Base-by-base conservation (phyloP, 2,888 invertebrate genomes). In the Invenusta paracnida region DNA sequence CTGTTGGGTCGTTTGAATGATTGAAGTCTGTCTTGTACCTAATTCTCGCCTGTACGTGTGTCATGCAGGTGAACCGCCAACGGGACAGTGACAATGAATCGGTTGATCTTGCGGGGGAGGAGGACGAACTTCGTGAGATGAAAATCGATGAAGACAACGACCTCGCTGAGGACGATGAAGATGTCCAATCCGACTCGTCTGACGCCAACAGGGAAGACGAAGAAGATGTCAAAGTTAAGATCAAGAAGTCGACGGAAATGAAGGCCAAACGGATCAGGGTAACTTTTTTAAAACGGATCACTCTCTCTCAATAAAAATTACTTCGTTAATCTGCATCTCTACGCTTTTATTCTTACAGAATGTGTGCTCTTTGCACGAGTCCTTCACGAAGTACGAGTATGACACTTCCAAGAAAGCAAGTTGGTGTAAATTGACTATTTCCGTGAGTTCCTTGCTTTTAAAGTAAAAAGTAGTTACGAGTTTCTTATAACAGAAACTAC, bases 1-100 rank as follows among this genome's bases (percentile, higher is more conserved):
- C 91, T 90, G 86, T 93, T 13, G 92, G 90, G 83, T 92, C 92
- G 66, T 89, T 90, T 29, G 82, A 85, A n/a, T 17, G n/a, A 67
- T 30, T 23, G 13, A 13, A 66, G 17, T 17, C 66, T 66, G 66
- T 66, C 66, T 11, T 17, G 30, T 82, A 11, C 30, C 30, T 82
- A 29, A 1, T 29, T 82, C 1, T 29, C 27, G 48, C 66, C 13
- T 66, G 13, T 66, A n/a, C 66, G 66, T n/a, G n/a, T 66, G 2
- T 27, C 0, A 23, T 82, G 27, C 0, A 27, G 28, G 82, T 29
- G 27, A 82, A 0, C 29, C 27, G 23, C 82, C 0, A 79, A 1
- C 82, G 29, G 27, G 28, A n/a, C 1, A 29, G n/a, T 17, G 23
- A 17, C 81, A 17, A 17, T n/a, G 81, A 27, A 17, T n/a, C 81